Evolutionary conservation across 1,140 invertebrate species (phyloP).

Genomic region (Cataglyphis hispanica): DNA sequence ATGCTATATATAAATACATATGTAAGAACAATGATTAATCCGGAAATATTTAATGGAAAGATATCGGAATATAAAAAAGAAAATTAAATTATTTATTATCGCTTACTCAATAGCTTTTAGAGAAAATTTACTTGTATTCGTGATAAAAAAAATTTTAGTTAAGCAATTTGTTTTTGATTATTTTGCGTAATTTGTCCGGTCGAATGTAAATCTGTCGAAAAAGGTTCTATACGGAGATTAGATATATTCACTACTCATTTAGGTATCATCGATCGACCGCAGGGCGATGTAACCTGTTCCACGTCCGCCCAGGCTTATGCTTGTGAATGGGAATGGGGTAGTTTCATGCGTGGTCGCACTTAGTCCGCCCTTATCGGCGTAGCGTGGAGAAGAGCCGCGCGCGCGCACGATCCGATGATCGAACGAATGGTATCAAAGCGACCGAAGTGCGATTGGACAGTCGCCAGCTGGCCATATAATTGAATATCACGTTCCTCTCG

Average conservation of each 20-base stretch:
- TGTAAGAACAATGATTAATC: not conserved
- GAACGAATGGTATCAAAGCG: slow-evolving; percentile 71
- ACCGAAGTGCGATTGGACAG: slow-evolving; percentile 74
- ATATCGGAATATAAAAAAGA: not conserved
- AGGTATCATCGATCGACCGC: slow-evolving; percentile 50
- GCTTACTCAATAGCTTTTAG: not conserved
- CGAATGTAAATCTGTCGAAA: slow-evolving; percentile 1
- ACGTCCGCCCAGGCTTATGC: slow-evolving; percentile 39
- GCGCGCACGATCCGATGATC: slow-evolving; percentile 61
- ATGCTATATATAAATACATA: too few species aligned
- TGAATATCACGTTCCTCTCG: slow-evolving; percentile 70
- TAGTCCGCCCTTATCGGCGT: slow-evolving; percentile 58
- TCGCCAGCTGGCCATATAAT: slow-evolving; percentile 78
- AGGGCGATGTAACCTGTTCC: slow-evolving; percentile 17
- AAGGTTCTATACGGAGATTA: not conserved
- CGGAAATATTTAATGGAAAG: not conserved
- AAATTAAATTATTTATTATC: not conserved
- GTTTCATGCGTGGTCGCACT: slow-evolving; percentile 69
- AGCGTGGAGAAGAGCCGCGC: slow-evolving; percentile 46
- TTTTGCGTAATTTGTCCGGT: not conserved
- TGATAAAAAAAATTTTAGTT: not conserved
- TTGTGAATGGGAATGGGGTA: slow-evolving; percentile 37
- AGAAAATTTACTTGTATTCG: not conserved
- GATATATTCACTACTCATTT: slow-evolving; percentile 37
- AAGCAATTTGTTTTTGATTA: not conserved